A percentile compares a stretch with the other conserved stretches of the same genome.
Evolutionary conservation across 2,888 invertebrate genomes (phyloP).

Genomic region (Pediacus dermestoides): DNA sequence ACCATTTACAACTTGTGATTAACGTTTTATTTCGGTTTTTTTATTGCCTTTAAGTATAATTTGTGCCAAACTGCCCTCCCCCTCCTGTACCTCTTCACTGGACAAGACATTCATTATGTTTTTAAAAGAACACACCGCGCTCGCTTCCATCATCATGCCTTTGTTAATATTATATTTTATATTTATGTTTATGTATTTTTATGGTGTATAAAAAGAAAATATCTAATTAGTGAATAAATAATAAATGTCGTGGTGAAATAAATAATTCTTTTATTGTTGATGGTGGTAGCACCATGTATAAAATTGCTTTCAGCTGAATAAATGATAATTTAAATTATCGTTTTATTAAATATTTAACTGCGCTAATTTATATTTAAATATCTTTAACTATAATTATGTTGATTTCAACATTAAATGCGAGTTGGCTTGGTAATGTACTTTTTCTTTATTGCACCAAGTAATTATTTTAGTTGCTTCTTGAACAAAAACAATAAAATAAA

Average conservation of each 20-base stretch:
- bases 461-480: no score
- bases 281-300: no score
- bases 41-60: conserved; percentile 35
- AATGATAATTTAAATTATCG: conserved; percentile 28
- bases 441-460: no score
- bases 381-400: no score
- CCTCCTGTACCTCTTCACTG: background rate
- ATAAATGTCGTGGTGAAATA: conserved; percentile 39
- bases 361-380: conserved; percentile 15
- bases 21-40: no score
- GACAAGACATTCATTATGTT: conserved; percentile 26
- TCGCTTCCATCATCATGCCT: no score
- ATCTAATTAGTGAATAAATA: conserved; percentile 44
- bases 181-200: conserved; percentile 41
- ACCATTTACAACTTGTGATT: conserved; percentile 40
- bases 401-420: no score
- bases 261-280: conserved; percentile 40
- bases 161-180: conserved; percentile 35
- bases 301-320: conserved; percentile 31
- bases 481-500: no score
- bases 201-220: conserved; percentile 39
- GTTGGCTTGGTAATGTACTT: no score
- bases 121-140: conserved; percentile 36
- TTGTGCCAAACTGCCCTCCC: conserved; percentile 15
- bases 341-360: conserved; percentile 34